Conservation (phyloP, 2,888 invertebrate species). For the Eupithecia pulchellata region DNA sequence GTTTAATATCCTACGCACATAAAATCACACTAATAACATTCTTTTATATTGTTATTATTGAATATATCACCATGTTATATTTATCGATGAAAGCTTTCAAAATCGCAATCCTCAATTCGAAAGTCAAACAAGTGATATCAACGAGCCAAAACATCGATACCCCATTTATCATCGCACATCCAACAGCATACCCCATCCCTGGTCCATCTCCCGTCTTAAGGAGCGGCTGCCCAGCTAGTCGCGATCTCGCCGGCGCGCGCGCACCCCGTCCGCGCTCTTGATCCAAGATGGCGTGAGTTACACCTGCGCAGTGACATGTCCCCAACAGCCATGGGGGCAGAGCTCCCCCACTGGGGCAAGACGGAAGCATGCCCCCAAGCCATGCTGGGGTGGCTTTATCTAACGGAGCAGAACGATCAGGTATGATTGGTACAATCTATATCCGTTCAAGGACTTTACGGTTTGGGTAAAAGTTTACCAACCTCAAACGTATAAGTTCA, state of each 20-base stretch:
- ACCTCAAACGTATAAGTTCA: slow-evolving; percentile 12
- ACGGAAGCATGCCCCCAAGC: slow-evolving; percentile 73
- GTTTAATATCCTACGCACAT: too few species aligned
- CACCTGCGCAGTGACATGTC: slow-evolving; percentile 68
- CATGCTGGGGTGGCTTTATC: slow-evolving; percentile 77
- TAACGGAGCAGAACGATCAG: slow-evolving; percentile 80
- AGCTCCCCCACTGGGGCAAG: slow-evolving; percentile 78
- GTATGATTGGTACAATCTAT: slow-evolving; percentile 52
- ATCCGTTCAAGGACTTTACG: slow-evolving; percentile 41
- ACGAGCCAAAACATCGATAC: not conserved
- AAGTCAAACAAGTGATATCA: not conserved
- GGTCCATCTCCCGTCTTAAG: slow-evolving; percentile 75
- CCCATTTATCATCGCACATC: not conserved
- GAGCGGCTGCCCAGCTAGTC: slow-evolving; percentile 68
- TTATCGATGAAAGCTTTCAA: not conserved
- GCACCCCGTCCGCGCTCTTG: slow-evolving; percentile 75
- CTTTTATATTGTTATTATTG: too few species aligned
- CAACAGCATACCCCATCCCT: slow-evolving; percentile 56
- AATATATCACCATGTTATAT: too few species aligned
- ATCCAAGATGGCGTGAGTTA: slow-evolving; percentile 60
- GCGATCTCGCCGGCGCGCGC: slow-evolving; percentile 74
- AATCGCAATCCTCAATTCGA: not conserved
- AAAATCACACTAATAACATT: too few species aligned
- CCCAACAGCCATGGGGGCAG: slow-evolving; percentile 75
- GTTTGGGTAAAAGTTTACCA: slow-evolving; percentile 32